phyloP scores from a whole-genome alignment of 2,113 vertebrate species.

The Hypomesus transpacificus region DNA sequence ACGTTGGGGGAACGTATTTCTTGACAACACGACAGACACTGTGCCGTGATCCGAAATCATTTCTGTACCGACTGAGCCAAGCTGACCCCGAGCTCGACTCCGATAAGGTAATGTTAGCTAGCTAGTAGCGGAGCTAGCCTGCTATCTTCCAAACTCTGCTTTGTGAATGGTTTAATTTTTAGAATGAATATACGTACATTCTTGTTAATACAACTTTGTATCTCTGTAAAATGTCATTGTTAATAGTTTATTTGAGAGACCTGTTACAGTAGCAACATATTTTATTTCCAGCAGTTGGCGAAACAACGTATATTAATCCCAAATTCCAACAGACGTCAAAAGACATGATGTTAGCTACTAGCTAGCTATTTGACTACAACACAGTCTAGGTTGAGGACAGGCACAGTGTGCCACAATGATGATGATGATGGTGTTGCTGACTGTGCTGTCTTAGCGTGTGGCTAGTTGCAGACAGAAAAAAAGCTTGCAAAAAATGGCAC shows the following conservation, averaged over 20 bases:
- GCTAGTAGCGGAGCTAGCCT: slow-evolving; percentile 18
- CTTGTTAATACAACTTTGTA: too few relatives aligned
- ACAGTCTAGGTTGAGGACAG: too few relatives aligned
- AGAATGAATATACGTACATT: too few relatives aligned
- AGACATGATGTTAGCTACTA: background rate
- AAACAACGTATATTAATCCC: background rate
- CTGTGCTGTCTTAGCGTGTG: too few relatives aligned
- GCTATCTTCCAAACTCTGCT: background rate
- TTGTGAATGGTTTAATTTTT: background rate
- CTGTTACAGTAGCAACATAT: background rate
- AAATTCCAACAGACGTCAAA: background rate
- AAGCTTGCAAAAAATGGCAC: too few relatives aligned
- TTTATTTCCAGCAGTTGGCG: background rate
- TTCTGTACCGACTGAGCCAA: slow-evolving; percentile 80
- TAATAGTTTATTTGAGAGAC: background rate
- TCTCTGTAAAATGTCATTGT: too few relatives aligned
- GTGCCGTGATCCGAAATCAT: slow-evolving; percentile 80
- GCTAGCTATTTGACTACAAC: too few relatives aligned
- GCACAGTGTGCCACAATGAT: too few relatives aligned
- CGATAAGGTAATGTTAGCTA: slow-evolving; percentile 69
- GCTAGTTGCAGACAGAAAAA: too few relatives aligned
- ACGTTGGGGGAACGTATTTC: slow-evolving; percentile 81
- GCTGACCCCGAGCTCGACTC: slow-evolving; percentile 82
- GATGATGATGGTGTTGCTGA: too few relatives aligned
- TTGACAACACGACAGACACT: slow-evolving; percentile 80